Conservation (phyloP, 2,797 vertebrate genomes). For the Fratercula arctica region DNA sequence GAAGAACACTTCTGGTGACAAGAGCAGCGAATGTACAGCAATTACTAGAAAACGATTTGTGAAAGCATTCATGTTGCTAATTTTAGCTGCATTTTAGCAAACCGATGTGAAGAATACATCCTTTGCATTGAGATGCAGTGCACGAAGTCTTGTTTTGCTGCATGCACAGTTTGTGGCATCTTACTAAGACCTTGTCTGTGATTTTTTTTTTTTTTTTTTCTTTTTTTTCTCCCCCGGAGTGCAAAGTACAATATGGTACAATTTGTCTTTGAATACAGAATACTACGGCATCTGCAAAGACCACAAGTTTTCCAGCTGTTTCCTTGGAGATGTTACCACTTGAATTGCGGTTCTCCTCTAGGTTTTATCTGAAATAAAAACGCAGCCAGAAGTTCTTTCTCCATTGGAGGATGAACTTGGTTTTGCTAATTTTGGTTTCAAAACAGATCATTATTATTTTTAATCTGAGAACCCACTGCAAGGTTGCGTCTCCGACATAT, state of each 20-base stretch:
- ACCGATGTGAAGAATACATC: not conserved
- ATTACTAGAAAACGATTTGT: not conserved
- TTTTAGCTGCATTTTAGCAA: not conserved
- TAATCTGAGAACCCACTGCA: not conserved
- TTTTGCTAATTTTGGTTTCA: not conserved
- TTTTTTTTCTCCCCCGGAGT: not conserved
- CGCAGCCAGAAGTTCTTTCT: not conserved
- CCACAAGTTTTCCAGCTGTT: constrained; percentile 22
- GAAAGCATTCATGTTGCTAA: not conserved
- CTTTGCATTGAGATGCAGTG: not conserved
- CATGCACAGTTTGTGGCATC: not conserved
- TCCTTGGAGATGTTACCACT: constrained; percentile 17
- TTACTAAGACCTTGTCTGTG: not conserved
- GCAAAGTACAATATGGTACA: not conserved
- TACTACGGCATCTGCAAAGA: not conserved
- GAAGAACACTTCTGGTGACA: not conserved
- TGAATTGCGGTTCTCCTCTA: not conserved
- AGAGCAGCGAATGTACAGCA: not conserved
- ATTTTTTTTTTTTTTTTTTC: not conserved
- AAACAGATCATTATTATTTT: not conserved
- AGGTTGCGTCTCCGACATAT: not conserved
- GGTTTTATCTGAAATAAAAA: not conserved
- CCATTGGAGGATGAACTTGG: not conserved
- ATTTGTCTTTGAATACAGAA: not conserved
- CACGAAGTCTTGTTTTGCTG: not conserved